These are phyloP conservation scores for Gambusia affinis DNA, from an alignment of 2,113 vertebrate genomes.

Conservation along the genomic window DNA sequence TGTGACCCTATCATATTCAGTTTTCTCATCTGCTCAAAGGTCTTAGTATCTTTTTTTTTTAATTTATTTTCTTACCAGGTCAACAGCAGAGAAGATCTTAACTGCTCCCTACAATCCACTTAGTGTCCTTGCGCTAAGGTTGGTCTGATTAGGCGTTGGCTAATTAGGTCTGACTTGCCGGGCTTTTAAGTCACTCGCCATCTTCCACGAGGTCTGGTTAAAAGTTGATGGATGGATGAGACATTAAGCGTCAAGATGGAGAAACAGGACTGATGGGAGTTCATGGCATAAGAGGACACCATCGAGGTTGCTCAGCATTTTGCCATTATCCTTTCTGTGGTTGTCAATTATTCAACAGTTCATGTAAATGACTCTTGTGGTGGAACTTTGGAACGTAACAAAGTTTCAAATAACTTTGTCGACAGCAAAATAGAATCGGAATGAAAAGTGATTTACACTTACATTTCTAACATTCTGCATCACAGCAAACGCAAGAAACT, in stretches of 20 bases:
- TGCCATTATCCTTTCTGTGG: neutral
- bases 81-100: slow-evolving; percentile 31
- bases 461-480: neutral
- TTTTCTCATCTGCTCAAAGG: neutral
- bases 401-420: slow-evolving; percentile 3
- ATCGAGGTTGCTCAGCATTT: neutral
- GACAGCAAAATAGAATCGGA: neutral
- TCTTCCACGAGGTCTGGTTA: slow-evolving; percentile 39
- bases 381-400: neutral
- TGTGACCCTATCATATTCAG: no score
- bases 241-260: slow-evolving; percentile 47
- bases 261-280: slow-evolving; percentile 31
- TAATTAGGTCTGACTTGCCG: slow-evolving; percentile 72
- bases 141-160: slow-evolving; percentile 67
- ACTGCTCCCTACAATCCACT: slow-evolving; percentile 48
- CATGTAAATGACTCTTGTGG: neutral
- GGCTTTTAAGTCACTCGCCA: slow-evolving; percentile 71
- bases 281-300: slow-evolving; percentile 19
- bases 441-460: slow-evolving; percentile 1
- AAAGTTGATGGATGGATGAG: slow-evolving; percentile 63
- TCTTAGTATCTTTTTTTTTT: slow-evolving; percentile 4
- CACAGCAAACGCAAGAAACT: neutral
- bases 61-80: slow-evolving; percentile 25
- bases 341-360: neutral
- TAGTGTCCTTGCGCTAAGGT: slow-evolving; percentile 38